A percentile compares a stretch with the other conserved stretches of the same genome.
Evolutionary conservation across 2,888 invertebrate species (phyloP).

Genomic region (Stomorhina lunata): DNA sequence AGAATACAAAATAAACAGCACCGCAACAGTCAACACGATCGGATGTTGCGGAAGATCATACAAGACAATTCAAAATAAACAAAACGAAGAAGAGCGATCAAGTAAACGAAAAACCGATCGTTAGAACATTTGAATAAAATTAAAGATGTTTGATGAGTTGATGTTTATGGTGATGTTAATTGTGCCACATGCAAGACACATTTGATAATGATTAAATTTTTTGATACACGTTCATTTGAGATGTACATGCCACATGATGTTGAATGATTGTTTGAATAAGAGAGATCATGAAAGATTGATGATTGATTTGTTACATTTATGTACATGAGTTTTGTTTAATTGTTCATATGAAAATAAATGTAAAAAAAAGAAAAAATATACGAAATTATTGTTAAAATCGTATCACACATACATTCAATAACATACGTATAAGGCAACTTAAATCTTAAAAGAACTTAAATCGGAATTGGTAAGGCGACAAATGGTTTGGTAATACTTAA

Average conservation of each 20-base stretch:
- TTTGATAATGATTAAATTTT: constrained; percentile 8
- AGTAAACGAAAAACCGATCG: background rate
- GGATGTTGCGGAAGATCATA: constrained; percentile 24
- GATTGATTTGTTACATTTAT: constrained; percentile 27
- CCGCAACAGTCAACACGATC: constrained; percentile 36
- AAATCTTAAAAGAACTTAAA: constrained; percentile 35
- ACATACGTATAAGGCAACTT: constrained; percentile 43
- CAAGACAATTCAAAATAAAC: background rate
- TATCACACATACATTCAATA: constrained; percentile 52
- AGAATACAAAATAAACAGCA: constrained; percentile 26
- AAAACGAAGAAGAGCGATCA: background rate
- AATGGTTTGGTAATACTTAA: background rate
- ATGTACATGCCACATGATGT: constrained; percentile 52
- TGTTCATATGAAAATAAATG: constrained; percentile 58
- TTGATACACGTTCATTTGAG: constrained; percentile 21
- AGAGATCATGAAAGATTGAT: constrained; percentile 18
- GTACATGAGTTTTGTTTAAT: constrained; percentile 39
- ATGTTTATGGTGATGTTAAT: constrained; percentile 28
- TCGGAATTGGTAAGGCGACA: background rate
- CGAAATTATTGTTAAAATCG: constrained; percentile 40
- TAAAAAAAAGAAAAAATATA: constrained; percentile 43
- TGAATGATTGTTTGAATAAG: constrained; percentile 9
- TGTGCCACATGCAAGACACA: constrained; percentile 56
- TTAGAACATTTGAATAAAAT: background rate
- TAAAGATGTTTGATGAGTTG: constrained; percentile 5